Evolutionary conservation across 1,140 invertebrate species (phyloP), one percentile per base, ranked within the genome.

Genomic region (Aphaenogaster rudis): DNA sequence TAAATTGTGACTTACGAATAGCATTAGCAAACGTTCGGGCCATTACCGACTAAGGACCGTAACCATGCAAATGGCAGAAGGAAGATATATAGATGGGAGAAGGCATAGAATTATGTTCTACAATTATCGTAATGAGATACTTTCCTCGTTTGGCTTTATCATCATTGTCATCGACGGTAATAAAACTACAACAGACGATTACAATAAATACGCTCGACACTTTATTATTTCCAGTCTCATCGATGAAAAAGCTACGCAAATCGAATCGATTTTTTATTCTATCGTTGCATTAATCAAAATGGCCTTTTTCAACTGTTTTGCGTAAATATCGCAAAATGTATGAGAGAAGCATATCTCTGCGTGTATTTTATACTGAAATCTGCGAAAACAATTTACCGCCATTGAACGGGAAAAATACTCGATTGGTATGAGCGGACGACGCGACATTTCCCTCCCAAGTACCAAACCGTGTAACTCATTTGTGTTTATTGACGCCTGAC

Each of bases 1-100:
- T 87, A 78, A 88, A 86, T 82, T 76, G 71, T 78, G 74, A 84
- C 88, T 82, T 76, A 87, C 59, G 74, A 64, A 72, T 21, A 50
- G 80, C 54, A 84, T 84, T 84, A 74, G 42, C 39, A 50, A 61
- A 48, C 42, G 80, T 50, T 61, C 17, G 11, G 6, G 42, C 21
- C 69, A 74, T 59, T 81, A 71, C 50, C 79, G 66, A 3, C 42
- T 63, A 79, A 79, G 79, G 39, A 57, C 21, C 21, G 21, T 72
- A 76, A 21, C 28, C 69, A 8, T n/a, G 42, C 54, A 61, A 42
- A 28, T 71, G 36, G 6, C 33, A 61, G 8, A 42, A 36, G 28
- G 42, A 48, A 76, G n/a, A 74, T 59, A 72, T n/a, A 33, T 17
- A 21, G n/a, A 57, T 2, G 13, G 3, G 13, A 36, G 28, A 50